These are phyloP conservation scores for Iphiclides podalirius DNA, from an alignment of 2,888 invertebrate genomes.

Conservation along the genomic window DNA sequence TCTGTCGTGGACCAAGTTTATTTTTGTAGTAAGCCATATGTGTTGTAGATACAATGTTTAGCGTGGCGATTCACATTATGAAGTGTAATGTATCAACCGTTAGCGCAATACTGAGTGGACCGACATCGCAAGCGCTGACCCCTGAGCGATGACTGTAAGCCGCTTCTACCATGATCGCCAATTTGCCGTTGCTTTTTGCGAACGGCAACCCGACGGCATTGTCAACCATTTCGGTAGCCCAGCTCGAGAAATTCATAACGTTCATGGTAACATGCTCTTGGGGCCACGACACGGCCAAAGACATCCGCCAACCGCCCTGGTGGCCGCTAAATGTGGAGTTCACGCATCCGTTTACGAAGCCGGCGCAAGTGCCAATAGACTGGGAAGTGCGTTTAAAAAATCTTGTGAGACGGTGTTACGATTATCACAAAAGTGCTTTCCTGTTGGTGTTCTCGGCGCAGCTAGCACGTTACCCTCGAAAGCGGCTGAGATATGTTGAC, in stretches of 20 bases:
- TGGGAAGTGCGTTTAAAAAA: slow-evolving; percentile 83
- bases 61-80: slow-evolving; percentile 40
- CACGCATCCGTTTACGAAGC: slow-evolving; percentile 82
- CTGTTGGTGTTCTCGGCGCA: slow-evolving; percentile 85
- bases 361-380: slow-evolving; percentile 60
- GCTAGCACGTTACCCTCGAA: slow-evolving; percentile 82
- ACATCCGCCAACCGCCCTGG: slow-evolving; percentile 83
- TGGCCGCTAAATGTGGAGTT: slow-evolving; percentile 85
- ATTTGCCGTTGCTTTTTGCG: slow-evolving; percentile 85
- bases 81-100: slow-evolving; percentile 53
- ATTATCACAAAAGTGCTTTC: slow-evolving; percentile 85
- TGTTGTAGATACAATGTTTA: slow-evolving; percentile 39
- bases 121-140: slow-evolving; percentile 65
- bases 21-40: slow-evolving; percentile 36
- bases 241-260: slow-evolving; percentile 85
- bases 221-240: slow-evolving; percentile 80
- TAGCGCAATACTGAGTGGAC: slow-evolving; percentile 49
- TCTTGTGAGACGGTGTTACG: slow-evolving; percentile 85
- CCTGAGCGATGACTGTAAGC: slow-evolving; percentile 69
- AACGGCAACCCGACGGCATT: slow-evolving; percentile 85
- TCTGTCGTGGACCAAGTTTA: slow-evolving; percentile 29
- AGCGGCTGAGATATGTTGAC: slow-evolving; percentile 84
- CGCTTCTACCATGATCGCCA: slow-evolving; percentile 83
- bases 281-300: slow-evolving; percentile 81
- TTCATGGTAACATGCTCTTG: slow-evolving; percentile 88